phyloP scores from a whole-genome alignment of 1,140 invertebrate genomes.

The Penaeus indicus region DNA sequence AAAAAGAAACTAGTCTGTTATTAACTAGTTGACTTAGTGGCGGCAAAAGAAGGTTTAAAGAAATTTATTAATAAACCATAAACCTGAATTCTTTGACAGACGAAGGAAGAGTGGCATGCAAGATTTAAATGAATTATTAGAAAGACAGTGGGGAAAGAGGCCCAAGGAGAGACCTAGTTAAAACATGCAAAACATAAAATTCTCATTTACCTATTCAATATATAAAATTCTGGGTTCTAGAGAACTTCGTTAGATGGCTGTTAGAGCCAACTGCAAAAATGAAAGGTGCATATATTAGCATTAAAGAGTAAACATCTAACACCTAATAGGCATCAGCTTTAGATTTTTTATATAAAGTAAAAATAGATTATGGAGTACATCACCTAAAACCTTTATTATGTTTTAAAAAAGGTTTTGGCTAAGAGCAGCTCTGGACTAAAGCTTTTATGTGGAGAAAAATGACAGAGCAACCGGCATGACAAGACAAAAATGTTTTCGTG shows the following conservation, averaged over 20 bases:
- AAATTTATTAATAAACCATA: no score
- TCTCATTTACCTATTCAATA: constrained; percentile 62
- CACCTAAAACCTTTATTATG: no score
- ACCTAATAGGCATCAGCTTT: constrained; percentile 54
- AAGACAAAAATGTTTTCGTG: constrained; percentile 2
- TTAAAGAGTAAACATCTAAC: constrained; percentile 26
- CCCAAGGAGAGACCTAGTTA: constrained; percentile 8
- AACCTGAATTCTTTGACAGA: no score
- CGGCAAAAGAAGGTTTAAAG: no score
- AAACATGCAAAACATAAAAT: constrained; percentile 57
- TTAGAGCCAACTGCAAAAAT: constrained; percentile 61
- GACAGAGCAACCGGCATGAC: constrained; percentile 34
- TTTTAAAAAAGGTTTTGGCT: no score
- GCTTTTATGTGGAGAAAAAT: constrained; percentile 17
- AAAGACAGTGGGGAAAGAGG: background rate
- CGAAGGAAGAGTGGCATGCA: background rate
- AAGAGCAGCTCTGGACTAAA: constrained; percentile 18
- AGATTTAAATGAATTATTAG: background rate
- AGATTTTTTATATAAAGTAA: background rate
- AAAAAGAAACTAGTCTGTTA: no score
- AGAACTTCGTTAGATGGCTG: constrained; percentile 62
- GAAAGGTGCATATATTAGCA: constrained; percentile 62
- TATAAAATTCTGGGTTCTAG: constrained; percentile 62
- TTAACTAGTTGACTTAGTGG: no score
- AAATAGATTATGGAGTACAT: background rate